Percentiles rank a stretch among this genome's conserved stretches.
Evolutionary conservation across 1,140 invertebrate species (phyloP).

Genomic region (Patella vulgata): DNA sequence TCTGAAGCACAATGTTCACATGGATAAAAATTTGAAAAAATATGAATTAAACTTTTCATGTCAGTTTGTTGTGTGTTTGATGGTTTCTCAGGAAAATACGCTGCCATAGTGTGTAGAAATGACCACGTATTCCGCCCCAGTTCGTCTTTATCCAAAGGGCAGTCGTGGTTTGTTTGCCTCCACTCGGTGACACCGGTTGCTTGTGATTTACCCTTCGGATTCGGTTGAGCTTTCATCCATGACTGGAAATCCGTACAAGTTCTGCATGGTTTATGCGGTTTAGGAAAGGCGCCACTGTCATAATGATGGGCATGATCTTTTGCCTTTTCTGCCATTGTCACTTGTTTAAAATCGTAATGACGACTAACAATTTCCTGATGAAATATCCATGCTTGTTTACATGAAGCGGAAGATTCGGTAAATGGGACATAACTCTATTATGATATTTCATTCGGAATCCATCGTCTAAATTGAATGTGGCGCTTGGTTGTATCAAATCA

Average conservation of each 20-base stretch:
- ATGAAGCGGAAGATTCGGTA: too few relatives aligned
- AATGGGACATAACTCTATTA: too few relatives aligned
- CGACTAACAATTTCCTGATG: too few relatives aligned
- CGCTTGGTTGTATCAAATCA: too few relatives aligned
- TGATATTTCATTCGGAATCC: too few relatives aligned
- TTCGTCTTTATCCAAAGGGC: slow-evolving; percentile 65
- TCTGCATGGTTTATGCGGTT: slow-evolving; percentile 19
- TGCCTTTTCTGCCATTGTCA: too few relatives aligned
- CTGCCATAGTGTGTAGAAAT: slow-evolving; percentile 96
- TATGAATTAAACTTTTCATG: slow-evolving; percentile 84
- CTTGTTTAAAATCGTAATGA: too few relatives aligned
- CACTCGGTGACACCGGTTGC: background rate
- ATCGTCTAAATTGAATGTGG: too few relatives aligned
- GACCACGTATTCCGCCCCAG: slow-evolving; percentile 81
- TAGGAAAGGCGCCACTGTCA: too few relatives aligned
- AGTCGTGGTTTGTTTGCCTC: slow-evolving; percentile 36
- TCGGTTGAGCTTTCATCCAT: slow-evolving; percentile 36
- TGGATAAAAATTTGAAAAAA: slow-evolving; percentile 93
- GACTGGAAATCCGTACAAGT: slow-evolving; percentile 37
- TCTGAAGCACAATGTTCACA: slow-evolving; percentile 93
- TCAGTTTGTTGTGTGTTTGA: slow-evolving; percentile 76
- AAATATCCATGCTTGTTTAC: too few relatives aligned
- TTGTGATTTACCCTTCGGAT: slow-evolving; percentile 13
- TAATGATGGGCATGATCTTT: too few relatives aligned
- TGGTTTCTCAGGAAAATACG: slow-evolving; percentile 92